Evolutionary conservation across 2,888 invertebrate species (phyloP), one percentile per base, ranked within the genome.

Genomic region (Ischnus inquisitorius): DNA sequence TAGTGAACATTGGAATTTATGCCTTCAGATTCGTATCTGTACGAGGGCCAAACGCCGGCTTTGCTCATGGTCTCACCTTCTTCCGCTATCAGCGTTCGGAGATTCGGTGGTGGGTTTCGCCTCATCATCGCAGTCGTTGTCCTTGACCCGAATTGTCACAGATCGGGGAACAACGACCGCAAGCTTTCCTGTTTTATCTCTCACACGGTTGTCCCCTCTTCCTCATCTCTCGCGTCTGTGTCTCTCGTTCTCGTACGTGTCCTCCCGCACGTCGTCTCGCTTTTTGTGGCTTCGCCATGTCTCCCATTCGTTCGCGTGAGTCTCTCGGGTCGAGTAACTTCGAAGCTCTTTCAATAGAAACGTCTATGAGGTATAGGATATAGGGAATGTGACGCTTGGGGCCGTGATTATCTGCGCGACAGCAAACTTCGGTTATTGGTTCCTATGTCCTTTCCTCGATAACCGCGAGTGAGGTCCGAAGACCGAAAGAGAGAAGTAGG

Each of bases 351-450:
- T 46, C 25, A 60, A 28, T 72, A 16, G 72, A 62, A 62, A 72
- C 46, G n/a, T 2, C 2, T n/a, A 34, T 0, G 19, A 6, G 28
- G 6, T n/a, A 28, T 16, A 34, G 6, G 28, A 2, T n/a, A 28
- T 16, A 34, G 6, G 12, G 62, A 43, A 34, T 25, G 60, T 12
- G 60, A 46, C 43, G n/a, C 28, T 25, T 28, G n/a, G 14, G 12
- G 25, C 34, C n/a, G 22, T 62, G 57, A 60, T 62, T 72, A 72
- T 28, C 62, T n/a, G 60, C 46, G 60, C 72, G 60, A 72, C 60
- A 46, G 60, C 72, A 10, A 46, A 72, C 46, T 72, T 72, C 28
- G 72, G 46, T 72, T 72, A 72, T 72, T 72, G 72, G 60, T 72
- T 72, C 60, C 71, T 25, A 39, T 71, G 34, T 19, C 1, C 34